These are phyloP conservation scores for Epinephelus coioides DNA, from an alignment of 2,797 vertebrate genomes.

Conservation along the genomic window DNA sequence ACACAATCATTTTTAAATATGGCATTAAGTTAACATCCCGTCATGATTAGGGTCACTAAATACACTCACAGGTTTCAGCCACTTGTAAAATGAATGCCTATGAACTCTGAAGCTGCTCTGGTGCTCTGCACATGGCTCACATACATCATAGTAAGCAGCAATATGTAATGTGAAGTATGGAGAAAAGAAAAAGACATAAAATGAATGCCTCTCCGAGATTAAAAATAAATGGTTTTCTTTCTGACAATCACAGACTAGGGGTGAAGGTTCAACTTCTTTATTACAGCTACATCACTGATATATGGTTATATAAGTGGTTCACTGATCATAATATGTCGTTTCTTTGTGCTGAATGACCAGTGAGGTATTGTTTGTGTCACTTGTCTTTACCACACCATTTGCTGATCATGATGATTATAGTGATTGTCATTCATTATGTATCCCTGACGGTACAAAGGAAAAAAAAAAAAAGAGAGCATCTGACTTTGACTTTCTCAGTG, in stretches of 20 bases:
- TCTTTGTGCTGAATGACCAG: constrained; percentile 5
- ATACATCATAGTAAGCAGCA: neutral
- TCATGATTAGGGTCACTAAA: neutral
- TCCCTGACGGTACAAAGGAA: constrained; percentile 32
- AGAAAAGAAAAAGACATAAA: neutral
- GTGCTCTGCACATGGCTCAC: neutral
- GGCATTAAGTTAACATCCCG: neutral
- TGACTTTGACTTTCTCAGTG: neutral
- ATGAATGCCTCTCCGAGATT: neutral
- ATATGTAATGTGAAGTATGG: neutral
- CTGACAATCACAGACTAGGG: neutral
- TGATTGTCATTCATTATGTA: constrained; percentile 10
- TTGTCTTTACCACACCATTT: neutral
- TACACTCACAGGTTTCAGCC: constrained; percentile 2
- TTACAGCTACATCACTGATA: neutral
- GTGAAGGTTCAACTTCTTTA: neutral
- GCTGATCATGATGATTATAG: constrained; percentile 25
- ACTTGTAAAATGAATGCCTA: neutral
- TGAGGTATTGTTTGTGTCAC: neutral
- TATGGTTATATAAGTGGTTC: neutral
- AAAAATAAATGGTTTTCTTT: neutral
- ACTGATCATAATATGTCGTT: neutral
- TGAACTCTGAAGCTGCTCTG: constrained; percentile 1
- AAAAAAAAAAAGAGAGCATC: neutral
- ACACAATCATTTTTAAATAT: neutral